phyloP scores from a whole-genome alignment of 2,888 invertebrate genomes.

The Platynereis dumerilii region DNA sequence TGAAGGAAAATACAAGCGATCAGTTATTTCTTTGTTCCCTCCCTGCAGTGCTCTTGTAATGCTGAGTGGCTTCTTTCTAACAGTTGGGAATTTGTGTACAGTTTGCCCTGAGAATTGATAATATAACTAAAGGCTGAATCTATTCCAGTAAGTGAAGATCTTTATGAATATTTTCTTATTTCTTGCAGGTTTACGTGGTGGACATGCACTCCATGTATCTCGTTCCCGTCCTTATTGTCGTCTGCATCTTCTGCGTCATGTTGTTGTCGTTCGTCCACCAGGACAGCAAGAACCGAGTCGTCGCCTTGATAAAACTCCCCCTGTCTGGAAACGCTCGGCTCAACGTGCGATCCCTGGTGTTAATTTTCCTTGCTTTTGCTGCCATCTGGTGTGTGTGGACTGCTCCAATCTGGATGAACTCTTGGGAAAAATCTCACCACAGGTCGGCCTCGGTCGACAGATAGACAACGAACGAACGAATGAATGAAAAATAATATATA shows the following conservation, averaged over 20 bases:
- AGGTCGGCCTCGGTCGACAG: slow-evolving; percentile 3
- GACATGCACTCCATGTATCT: slow-evolving; percentile 37
- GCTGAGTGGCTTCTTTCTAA: too few species aligned
- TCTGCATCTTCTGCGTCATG: slow-evolving; percentile 31
- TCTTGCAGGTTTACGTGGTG: slow-evolving; percentile 32
- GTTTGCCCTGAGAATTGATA: too few species aligned
- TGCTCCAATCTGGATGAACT: slow-evolving; percentile 38
- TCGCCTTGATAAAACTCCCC: slow-evolving; percentile 25
- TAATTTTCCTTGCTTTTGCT: slow-evolving; percentile 34
- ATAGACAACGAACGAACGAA: too few species aligned
- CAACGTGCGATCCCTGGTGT: slow-evolving; percentile 29
- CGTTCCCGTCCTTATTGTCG: slow-evolving; percentile 30
- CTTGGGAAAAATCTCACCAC: slow-evolving; percentile 29
- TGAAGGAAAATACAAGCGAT: too few species aligned
- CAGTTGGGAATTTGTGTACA: too few species aligned
- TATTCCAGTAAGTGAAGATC: too few species aligned
- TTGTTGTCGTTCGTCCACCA: slow-evolving; percentile 20
- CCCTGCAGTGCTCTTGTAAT: too few species aligned
- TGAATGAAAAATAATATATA: too few species aligned
- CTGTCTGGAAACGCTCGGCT: slow-evolving; percentile 6
- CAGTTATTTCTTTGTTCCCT: too few species aligned
- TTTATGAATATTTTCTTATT: background rate
- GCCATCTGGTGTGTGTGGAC: slow-evolving; percentile 38
- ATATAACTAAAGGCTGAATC: too few species aligned
- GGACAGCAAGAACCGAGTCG: slow-evolving; percentile 13